Percentiles rank a stretch among this genome's conserved stretches.
phyloP scores from a whole-genome alignment of 1,140 invertebrate genomes.

The Pararge aegeria region DNA sequence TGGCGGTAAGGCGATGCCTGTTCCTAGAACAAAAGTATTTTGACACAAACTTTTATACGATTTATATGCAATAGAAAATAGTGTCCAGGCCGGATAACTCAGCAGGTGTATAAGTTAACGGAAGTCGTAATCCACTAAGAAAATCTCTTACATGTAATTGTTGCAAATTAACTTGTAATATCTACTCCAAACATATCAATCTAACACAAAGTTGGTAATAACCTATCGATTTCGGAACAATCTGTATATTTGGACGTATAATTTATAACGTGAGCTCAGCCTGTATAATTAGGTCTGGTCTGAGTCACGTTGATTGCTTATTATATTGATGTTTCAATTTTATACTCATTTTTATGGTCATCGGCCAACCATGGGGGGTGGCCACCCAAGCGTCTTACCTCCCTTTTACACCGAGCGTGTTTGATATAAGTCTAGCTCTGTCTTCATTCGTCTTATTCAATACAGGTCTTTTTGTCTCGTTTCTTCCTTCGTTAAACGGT shows the following conservation, averaged over 20 bases:
- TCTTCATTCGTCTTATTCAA: constrained; percentile 50
- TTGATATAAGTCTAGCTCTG: constrained; percentile 45
- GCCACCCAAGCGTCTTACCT: constrained; percentile 61
- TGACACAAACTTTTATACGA: too few relatives aligned
- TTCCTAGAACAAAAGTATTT: too few relatives aligned
- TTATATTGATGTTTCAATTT: constrained; percentile 80
- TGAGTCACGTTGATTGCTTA: constrained; percentile 74
- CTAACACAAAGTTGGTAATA: not conserved
- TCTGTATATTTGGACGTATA: constrained; percentile 65
- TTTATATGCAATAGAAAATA: too few relatives aligned
- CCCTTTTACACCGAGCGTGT: constrained; percentile 40
- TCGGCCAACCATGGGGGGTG: constrained; percentile 76
- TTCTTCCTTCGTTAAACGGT: constrained; percentile 22
- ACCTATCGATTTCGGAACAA: constrained; percentile 51
- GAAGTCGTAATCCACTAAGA: not conserved
- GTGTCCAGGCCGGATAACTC: too few relatives aligned
- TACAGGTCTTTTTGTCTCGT: constrained; percentile 40
- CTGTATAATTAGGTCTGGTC: constrained; percentile 73
- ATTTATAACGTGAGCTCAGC: constrained; percentile 69
- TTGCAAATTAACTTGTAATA: not conserved
- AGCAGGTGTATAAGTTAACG: not conserved
- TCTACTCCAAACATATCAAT: not conserved
- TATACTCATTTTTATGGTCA: constrained; percentile 79
- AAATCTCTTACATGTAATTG: not conserved
- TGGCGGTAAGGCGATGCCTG: too few relatives aligned